A percentile compares a stretch with the other conserved stretches of the same genome.
These are phyloP conservation scores for Chaetophractus vellerosus DNA, from an alignment of 2,797 vertebrate species.

Conservation along the genomic window DNA sequence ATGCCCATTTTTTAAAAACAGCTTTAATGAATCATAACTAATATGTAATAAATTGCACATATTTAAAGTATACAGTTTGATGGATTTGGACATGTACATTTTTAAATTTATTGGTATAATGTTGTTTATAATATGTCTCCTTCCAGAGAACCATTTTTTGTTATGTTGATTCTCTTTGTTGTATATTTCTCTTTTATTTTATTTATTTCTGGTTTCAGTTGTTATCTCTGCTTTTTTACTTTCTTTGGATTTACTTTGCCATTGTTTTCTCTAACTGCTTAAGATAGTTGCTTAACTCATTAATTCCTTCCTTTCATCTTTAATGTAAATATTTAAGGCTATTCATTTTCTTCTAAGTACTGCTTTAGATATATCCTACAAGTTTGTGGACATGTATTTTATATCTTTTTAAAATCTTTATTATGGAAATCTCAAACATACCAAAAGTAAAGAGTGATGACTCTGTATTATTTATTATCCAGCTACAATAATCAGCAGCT, in stretches of 20 bases:
- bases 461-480: not conserved
- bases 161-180: not conserved
- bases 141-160: not conserved
- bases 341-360: not conserved
- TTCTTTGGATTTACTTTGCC: conserved; percentile 27
- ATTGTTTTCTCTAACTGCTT: not conserved
- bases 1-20: not conserved
- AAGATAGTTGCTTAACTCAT: not conserved
- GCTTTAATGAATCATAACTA: not conserved
- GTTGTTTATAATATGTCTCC: not conserved
- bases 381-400: not conserved
- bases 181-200: not conserved
- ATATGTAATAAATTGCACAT: not conserved
- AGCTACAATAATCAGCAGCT: not conserved
- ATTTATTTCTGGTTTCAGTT: conserved; percentile 10
- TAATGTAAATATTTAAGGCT: conserved; percentile 24
- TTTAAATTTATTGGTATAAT: not conserved
- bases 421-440: not conserved
- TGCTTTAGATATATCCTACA: not conserved
- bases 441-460: not conserved
- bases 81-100: not conserved
- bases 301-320: conserved; percentile 8
- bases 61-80: not conserved
- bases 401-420: conserved; percentile 6
- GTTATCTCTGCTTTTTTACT: not conserved